Conservation (phyloP, 2,888 invertebrate species). For the Cybosia mesomella region DNA sequence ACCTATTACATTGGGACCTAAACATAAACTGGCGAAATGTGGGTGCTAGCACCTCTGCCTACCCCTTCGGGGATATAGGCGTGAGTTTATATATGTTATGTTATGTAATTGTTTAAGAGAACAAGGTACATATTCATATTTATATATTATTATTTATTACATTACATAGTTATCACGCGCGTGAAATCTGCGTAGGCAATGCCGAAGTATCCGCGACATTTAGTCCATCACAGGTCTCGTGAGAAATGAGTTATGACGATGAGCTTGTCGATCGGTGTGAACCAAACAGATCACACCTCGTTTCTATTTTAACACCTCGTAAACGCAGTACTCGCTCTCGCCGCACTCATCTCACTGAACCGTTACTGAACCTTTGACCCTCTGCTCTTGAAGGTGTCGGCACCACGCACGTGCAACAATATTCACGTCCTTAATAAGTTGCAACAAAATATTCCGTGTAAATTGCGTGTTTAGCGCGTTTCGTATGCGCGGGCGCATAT, state of each 20-base stretch:
- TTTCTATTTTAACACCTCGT: slow-evolving; percentile 15
- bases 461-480: slow-evolving; percentile 36
- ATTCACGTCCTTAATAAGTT: slow-evolving; percentile 29
- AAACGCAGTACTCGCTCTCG: neutral
- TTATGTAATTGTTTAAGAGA: too few relatives aligned
- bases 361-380: slow-evolving; percentile 15
- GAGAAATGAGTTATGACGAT: neutral
- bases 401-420: slow-evolving; percentile 14
- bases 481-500: slow-evolving; percentile 49
- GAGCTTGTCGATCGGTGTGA: neutral
- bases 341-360: neutral
- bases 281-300: slow-evolving; percentile 12
- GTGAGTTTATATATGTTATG: too few relatives aligned
- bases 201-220: neutral
- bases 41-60: too few relatives aligned
- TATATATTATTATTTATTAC: too few relatives aligned
- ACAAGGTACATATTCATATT: too few relatives aligned
- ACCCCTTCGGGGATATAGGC: too few relatives aligned
- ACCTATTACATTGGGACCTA: too few relatives aligned
- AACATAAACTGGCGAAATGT: too few relatives aligned
- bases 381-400: slow-evolving; percentile 6
- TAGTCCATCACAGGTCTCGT: neutral
- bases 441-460: slow-evolving; percentile 35
- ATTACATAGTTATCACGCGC: too few relatives aligned
- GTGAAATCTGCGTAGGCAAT: neutral